A percentile compares a stretch with the other conserved stretches of the same genome.
These are phyloP conservation scores for Drosophila rhopaloa DNA, from an alignment of 1,140 invertebrate genomes.

Conservation along the genomic window DNA sequence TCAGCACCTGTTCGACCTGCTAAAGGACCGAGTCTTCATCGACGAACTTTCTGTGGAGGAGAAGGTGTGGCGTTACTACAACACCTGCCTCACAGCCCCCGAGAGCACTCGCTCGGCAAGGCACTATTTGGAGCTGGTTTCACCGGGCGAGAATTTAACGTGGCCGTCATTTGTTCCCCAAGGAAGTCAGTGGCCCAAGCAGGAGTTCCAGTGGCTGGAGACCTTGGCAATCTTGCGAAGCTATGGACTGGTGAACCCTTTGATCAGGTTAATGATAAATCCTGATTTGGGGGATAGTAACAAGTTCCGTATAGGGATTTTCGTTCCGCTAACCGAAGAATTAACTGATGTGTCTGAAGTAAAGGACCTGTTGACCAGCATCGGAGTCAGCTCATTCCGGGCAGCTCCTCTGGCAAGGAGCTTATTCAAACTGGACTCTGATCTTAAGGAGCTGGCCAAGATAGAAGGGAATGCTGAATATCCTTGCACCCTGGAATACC, in stretches of 20 bases:
- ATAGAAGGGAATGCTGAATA: too few relatives aligned
- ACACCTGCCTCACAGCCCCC: constrained; percentile 14
- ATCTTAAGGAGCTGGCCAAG: neutral
- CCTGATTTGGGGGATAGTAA: neutral
- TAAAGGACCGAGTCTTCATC: constrained; percentile 2
- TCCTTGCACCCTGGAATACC: neutral
- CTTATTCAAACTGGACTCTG: neutral
- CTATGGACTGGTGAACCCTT: neutral
- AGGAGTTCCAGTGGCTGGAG: constrained; percentile 11
- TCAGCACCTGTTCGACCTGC: neutral
- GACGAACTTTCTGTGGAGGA: constrained; percentile 12
- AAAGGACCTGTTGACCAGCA: neutral
- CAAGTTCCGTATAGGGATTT: neutral
- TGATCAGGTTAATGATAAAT: neutral
- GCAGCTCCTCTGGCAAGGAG: neutral
- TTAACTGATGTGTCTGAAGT: neutral
- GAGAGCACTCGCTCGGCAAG: neutral
- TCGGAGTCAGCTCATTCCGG: neutral
- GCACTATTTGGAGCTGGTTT: constrained; percentile 13
- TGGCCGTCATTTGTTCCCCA: constrained; percentile 1
- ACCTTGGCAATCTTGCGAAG: constrained; percentile 1
- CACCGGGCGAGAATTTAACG: constrained; percentile 1
- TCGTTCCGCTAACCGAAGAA: neutral
- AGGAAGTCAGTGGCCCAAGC: neutral
- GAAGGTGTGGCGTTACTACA: constrained; percentile 17